A percentile compares a stretch with the other conserved stretches of the same genome.
Conservation (phyloP, 53 echinoderm and acorn worm genomes). For the Crossaster papposus region DNA sequence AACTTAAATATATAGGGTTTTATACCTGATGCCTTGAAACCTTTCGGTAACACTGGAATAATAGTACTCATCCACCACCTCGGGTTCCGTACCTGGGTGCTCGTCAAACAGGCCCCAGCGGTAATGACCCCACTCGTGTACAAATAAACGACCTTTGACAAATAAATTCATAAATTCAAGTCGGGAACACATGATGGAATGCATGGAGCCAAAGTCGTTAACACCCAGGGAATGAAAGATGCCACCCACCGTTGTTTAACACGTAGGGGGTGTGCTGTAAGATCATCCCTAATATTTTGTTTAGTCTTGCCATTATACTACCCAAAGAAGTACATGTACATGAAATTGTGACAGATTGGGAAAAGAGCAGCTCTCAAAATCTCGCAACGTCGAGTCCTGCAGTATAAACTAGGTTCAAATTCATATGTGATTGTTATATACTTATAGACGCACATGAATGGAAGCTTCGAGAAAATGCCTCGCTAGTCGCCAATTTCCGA, state of each 20-base stretch:
- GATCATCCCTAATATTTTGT: not conserved
- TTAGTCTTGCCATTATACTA: too few species aligned
- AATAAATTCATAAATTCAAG: not conserved
- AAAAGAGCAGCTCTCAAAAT: too few species aligned
- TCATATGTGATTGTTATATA: too few species aligned
- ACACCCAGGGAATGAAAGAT: too few species aligned
- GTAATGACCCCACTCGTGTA: constrained; percentile 88
- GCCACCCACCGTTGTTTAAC: too few species aligned
- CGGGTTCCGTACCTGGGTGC: constrained; percentile 28
- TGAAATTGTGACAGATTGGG: not conserved
- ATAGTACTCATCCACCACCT: constrained; percentile 44
- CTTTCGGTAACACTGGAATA: constrained; percentile 7
- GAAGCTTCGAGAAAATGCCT: too few species aligned
- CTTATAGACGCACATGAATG: too few species aligned
- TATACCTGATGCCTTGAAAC: constrained; percentile 64
- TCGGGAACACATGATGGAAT: not conserved
- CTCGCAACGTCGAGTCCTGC: too few species aligned
- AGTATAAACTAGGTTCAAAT: too few species aligned
- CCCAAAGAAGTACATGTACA: not conserved
- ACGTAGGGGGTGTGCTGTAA: not conserved
- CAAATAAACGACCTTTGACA: constrained; percentile 66
- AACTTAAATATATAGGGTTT: not conserved
- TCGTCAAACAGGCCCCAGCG: constrained; percentile 89
- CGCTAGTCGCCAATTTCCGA: too few species aligned
- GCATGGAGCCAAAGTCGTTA: too few species aligned